A percentile compares a stretch with the other conserved stretches of the same genome.
These are phyloP conservation scores for Mus pahari DNA, from an alignment of 2,113 vertebrate genomes.

Conservation along the genomic window DNA sequence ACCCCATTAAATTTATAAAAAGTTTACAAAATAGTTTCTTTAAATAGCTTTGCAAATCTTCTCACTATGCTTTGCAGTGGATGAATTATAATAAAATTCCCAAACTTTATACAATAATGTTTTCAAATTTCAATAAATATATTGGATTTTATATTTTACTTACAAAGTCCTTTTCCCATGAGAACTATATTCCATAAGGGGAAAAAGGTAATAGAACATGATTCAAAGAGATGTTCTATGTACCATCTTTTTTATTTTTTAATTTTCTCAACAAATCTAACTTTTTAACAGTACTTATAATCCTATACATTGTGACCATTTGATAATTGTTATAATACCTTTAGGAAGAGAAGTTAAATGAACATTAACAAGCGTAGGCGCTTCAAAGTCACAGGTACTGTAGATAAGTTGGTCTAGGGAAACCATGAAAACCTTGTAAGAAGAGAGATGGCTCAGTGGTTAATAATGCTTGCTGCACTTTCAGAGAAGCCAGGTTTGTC, in stretches of 20 bases:
- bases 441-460: background rate
- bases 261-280: background rate
- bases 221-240: background rate
- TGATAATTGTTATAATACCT: background rate
- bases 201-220: background rate
- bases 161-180: background rate
- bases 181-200: background rate
- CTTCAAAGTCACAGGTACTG: background rate
- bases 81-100: background rate
- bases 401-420: background rate
- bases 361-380: background rate
- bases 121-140: conserved; percentile 17
- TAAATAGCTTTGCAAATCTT: background rate
- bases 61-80: background rate
- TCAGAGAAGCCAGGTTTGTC: background rate
- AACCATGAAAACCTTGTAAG: background rate
- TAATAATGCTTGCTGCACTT: background rate
- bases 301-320: background rate
- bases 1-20: background rate
- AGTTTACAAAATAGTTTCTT: background rate
- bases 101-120: background rate
- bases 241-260: background rate
- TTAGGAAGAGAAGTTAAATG: background rate
- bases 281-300: background rate
- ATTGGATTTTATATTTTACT: background rate